Base-by-base conservation (phyloP, 53 echinoderm and acorn worm species). In the Holothuria leucospilota region DNA sequence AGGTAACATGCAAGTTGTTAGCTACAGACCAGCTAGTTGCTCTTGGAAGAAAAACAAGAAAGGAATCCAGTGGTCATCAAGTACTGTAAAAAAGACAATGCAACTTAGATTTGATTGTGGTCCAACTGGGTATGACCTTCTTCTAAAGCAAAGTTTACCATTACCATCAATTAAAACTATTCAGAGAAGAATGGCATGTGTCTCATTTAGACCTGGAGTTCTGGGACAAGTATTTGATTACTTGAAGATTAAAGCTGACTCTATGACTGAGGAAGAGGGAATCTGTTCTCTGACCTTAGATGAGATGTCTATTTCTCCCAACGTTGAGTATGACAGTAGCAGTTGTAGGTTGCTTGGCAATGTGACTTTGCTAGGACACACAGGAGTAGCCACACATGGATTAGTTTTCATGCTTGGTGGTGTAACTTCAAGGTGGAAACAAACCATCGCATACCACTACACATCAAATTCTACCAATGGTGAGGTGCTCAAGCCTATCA, bases 381-480 rank as follows among this genome's bases (percentile, higher is more conserved):
- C 77, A 26, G 94, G 94, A 23, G 75, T 29, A 59, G 94, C 89
- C 39, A 87, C 68, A 26, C 94, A 91, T 91, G 94, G 77, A 68
- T 78, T 94, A 63, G 91, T 89, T 18, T 84, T 94, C 69, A 91
- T 94, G 89, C 81, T 91, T 28, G 85, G 80, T 5, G 94, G 94
- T 26, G 67, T 94, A 63, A 92, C 90, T 12, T 85, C 90, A 27
- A 77, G 90, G 21, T 92, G 91, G 89, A 94, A 92, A 68, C 89
- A 91, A 81, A 94, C 91, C 27, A 82, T 94, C 42, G 92, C 70
- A 58, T 94, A 94, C 28, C 90, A 91, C 61, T 94, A 82, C 71
- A 94, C 91, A 52, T 64, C 89, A 75, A 69, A 85, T 63, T 94
- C 88, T n/a, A 94, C 94, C 53, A 82, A 89, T 86, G 92, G 92